A percentile compares a stretch with the other conserved stretches of the same genome.
These are phyloP conservation scores for Chaetodon trifasciatus DNA, from an alignment of 2,797 vertebrate species.

Conservation along the genomic window DNA sequence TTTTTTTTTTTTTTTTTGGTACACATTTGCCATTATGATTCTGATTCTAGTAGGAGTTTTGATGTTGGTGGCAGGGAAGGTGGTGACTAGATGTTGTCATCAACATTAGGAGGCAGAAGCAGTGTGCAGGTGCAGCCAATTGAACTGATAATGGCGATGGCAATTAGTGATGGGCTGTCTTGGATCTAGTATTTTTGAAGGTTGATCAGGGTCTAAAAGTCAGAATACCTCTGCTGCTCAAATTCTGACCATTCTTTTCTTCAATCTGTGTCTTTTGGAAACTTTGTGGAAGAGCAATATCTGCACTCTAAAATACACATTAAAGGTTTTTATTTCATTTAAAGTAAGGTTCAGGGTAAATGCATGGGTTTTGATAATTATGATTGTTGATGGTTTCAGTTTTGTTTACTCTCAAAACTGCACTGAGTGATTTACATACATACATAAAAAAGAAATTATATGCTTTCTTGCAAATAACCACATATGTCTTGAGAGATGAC, in stretches of 20 bases:
- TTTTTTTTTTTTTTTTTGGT: too few relatives aligned
- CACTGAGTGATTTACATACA: neutral
- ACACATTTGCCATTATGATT: too few relatives aligned
- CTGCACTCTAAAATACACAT: neutral
- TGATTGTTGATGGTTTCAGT: conserved; percentile 10
- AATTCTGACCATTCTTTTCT: neutral
- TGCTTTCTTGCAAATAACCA: neutral
- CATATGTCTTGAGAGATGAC: neutral
- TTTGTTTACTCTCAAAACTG: neutral
- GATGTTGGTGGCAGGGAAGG: neutral
- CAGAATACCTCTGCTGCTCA: neutral
- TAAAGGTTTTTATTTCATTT: neutral
- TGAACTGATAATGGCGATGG: conserved; percentile 26
- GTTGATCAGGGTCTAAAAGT: neutral
- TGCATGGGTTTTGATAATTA: neutral
- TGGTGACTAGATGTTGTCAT: conserved; percentile 20
- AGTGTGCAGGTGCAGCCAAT: conserved; percentile 32
- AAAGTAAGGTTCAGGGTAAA: neutral
- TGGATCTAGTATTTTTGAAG: neutral
- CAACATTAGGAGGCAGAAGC: conserved; percentile 24
- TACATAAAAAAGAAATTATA: neutral
- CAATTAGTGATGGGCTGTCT: conserved; percentile 38
- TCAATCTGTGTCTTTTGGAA: neutral
- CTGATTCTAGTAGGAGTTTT: neutral
- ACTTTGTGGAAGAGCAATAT: too few relatives aligned